These are phyloP conservation scores for Lysandra coridon DNA, from an alignment of 2,888 invertebrate species.

Conservation along the genomic window DNA sequence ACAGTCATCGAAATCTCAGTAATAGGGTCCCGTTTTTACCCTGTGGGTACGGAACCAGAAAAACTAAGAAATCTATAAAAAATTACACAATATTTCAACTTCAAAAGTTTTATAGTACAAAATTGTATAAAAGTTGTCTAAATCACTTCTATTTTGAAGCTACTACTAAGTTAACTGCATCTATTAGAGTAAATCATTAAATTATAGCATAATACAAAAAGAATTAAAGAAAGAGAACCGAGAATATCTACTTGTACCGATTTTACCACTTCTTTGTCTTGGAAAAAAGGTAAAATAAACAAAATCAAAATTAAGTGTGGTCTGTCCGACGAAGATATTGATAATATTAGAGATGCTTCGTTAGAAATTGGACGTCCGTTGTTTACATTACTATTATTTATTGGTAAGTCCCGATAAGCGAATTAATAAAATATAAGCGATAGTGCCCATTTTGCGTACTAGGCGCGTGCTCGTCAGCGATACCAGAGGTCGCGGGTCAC, in stretches of 20 bases:
- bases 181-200: neutral
- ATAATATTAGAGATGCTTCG: neutral
- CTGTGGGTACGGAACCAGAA: too few species aligned
- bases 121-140: neutral
- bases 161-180: neutral
- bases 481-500: slow-evolving; percentile 69
- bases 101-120: neutral
- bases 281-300: neutral
- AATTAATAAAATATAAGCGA: slow-evolving; percentile 46
- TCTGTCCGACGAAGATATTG: neutral
- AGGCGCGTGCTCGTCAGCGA: slow-evolving; percentile 70
- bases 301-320: neutral
- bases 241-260: neutral
- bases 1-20: too few species aligned
- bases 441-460: slow-evolving; percentile 48
- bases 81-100: neutral
- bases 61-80: neutral
- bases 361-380: slow-evolving; percentile 4
- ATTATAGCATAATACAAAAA: neutral
- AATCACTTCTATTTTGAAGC: neutral
- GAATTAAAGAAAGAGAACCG: neutral
- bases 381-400: slow-evolving; percentile 23
- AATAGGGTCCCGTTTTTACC: too few species aligned
- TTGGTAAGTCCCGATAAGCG: slow-evolving; percentile 32
- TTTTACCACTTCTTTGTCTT: neutral